These are phyloP conservation scores for Apis cerana DNA, from an alignment of 1,140 invertebrate species.

Conservation along the genomic window DNA sequence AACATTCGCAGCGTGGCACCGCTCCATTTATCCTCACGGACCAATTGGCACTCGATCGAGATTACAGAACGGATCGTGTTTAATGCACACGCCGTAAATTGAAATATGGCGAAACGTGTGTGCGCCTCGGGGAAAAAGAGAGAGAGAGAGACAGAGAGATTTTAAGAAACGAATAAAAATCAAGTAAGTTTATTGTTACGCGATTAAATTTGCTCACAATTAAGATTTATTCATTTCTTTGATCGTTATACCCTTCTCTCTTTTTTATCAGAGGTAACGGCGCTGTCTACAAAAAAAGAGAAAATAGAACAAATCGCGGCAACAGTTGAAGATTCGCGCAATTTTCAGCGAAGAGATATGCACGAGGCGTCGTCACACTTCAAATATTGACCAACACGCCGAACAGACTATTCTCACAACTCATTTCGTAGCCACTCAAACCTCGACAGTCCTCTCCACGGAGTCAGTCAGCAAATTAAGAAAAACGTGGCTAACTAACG, in stretches of 20 bases:
- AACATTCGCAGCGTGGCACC: constrained; percentile 41
- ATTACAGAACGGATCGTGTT: background rate
- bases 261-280: too few relatives aligned
- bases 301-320: background rate
- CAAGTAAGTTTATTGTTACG: too few relatives aligned
- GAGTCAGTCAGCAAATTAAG: background rate
- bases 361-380: background rate
- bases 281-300: background rate
- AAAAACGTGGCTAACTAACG: background rate
- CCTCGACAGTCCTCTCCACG: background rate
- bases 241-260: too few relatives aligned
- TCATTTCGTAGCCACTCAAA: constrained; percentile 1
- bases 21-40: constrained; percentile 30
- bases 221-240: too few relatives aligned
- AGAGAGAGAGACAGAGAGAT: too few relatives aligned
- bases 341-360: constrained; percentile 3
- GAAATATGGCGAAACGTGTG: background rate
- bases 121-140: too few relatives aligned
- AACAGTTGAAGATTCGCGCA: background rate
- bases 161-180: too few relatives aligned
- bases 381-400: constrained; percentile 26
- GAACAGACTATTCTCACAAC: background rate
- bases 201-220: too few relatives aligned
- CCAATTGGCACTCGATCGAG: constrained; percentile 27
- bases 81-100: background rate